phyloP scores from a whole-genome alignment of 1,140 invertebrate genomes.

The Coptotermes formosanus region DNA sequence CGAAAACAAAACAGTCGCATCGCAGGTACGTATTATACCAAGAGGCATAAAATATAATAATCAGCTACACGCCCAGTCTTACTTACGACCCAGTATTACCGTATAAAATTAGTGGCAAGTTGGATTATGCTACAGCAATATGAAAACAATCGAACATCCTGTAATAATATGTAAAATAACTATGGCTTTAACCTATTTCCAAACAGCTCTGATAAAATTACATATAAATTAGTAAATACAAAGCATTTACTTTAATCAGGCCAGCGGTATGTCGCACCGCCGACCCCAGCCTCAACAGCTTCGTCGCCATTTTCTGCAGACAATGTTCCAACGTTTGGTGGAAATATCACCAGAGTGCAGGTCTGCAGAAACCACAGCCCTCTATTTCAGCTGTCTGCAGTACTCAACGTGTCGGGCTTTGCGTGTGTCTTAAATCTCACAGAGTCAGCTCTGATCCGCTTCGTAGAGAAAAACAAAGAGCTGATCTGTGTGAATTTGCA shows the following conservation, averaged over 20 bases:
- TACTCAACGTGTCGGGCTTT: too few species aligned
- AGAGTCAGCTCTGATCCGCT: too few species aligned
- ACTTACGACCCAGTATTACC: neutral
- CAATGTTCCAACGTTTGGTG: too few species aligned
- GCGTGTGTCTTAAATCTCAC: too few species aligned
- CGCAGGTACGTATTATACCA: neutral
- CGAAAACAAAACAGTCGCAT: neutral
- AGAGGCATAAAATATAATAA: neutral
- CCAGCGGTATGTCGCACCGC: slow-evolving; percentile 48
- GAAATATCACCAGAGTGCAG: too few species aligned
- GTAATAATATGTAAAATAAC: neutral
- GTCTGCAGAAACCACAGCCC: too few species aligned
- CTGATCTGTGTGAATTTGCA: too few species aligned
- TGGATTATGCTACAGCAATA: neutral
- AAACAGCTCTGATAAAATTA: neutral
- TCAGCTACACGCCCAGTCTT: neutral
- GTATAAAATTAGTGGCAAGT: neutral
- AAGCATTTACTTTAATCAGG: slow-evolving; percentile 44
- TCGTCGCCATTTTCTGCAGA: slow-evolving; percentile 50
- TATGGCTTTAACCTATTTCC: slow-evolving; percentile 45
- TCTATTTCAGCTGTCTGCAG: too few species aligned
- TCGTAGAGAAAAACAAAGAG: too few species aligned
- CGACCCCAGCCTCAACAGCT: slow-evolving; percentile 47
- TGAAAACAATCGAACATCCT: neutral
- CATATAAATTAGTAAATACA: slow-evolving; percentile 17